Conservation (phyloP, 2,888 invertebrate species). For the Auanema sp. region DNA sequence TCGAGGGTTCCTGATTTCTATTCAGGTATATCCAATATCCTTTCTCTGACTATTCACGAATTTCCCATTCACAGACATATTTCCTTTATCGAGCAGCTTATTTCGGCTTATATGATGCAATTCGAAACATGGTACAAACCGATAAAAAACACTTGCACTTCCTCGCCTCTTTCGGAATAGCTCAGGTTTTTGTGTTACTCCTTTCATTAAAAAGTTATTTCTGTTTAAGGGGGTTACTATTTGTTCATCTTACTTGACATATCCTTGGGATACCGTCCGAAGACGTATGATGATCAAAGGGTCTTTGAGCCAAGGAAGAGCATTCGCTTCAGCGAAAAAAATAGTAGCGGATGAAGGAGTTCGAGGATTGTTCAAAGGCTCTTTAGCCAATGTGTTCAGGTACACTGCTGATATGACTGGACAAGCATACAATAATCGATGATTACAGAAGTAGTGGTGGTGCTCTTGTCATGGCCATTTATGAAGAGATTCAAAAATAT, state of each 20-base stretch:
- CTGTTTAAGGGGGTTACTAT: constrained; percentile 41
- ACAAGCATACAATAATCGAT: neutral
- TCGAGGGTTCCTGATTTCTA: constrained; percentile 89
- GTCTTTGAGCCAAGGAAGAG: constrained; percentile 31
- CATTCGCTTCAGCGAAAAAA: constrained; percentile 26
- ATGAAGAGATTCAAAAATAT: constrained; percentile 49
- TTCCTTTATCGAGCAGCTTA: constrained; percentile 89
- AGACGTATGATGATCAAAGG: constrained; percentile 99
- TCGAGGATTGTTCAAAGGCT: constrained; percentile 42
- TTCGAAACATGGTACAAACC: constrained; percentile 74
- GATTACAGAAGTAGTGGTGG: constrained; percentile 42
- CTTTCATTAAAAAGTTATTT: neutral
- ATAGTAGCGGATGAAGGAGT: constrained; percentile 42
- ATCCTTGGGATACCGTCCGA: constrained; percentile 91
- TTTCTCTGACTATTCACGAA: neutral
- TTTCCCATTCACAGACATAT: constrained; percentile 33
- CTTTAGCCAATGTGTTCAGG: constrained; percentile 45
- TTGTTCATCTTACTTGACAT: constrained; percentile 70
- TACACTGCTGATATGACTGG: constrained; percentile 6
- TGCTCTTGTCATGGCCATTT: constrained; percentile 47
- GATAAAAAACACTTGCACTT: constrained; percentile 80
- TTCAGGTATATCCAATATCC: constrained; percentile 73
- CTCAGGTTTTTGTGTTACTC: constrained; percentile 37
- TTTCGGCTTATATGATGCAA: constrained; percentile 93
- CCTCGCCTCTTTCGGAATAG: constrained; percentile 83